A percentile compares a stretch with the other conserved stretches of the same genome.
These are phyloP conservation scores for Cyclina sinensis DNA, from an alignment of 1,140 invertebrate species.

Conservation along the genomic window DNA sequence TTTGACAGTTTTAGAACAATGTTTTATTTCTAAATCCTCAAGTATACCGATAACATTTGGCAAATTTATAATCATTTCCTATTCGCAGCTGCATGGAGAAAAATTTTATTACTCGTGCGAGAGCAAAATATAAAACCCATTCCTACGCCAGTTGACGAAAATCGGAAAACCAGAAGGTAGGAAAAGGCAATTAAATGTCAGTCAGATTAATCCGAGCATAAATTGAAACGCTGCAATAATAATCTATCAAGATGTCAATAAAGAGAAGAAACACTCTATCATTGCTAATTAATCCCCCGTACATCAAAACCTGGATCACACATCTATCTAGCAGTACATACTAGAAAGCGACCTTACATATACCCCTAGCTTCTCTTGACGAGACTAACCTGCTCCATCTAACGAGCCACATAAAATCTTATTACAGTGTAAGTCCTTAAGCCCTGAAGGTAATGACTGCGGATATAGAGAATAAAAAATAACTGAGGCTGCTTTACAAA, in stretches of 20 bases:
- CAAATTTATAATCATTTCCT: constrained; percentile 61
- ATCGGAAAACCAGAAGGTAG: background rate
- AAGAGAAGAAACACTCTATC: constrained; percentile 32
- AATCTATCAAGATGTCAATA: constrained; percentile 53
- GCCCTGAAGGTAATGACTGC: background rate
- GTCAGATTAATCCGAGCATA: constrained; percentile 38
- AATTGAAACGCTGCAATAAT: constrained; percentile 46
- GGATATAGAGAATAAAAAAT: background rate
- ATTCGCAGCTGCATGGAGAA: constrained; percentile 44
- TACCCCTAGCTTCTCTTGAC: background rate
- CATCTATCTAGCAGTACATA: background rate
- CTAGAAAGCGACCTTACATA: background rate
- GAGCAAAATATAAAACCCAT: constrained; percentile 3
- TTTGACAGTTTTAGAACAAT: constrained; percentile 64
- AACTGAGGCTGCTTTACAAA: background rate
- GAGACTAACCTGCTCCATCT: background rate
- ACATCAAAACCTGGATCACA: background rate
- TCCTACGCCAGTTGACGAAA: constrained; percentile 20
- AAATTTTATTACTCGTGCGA: constrained; percentile 34
- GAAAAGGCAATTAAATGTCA: constrained; percentile 18
- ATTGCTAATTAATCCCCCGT: constrained; percentile 47
- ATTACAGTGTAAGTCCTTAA: background rate
- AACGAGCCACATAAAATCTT: background rate
- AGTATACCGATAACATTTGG: constrained; percentile 58
- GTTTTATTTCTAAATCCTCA: constrained; percentile 65